Percentiles rank a stretch among this genome's conserved stretches.
phyloP scores from a whole-genome alignment of 1,140 invertebrate species.

The Gonioctena quinquepunctata region DNA sequence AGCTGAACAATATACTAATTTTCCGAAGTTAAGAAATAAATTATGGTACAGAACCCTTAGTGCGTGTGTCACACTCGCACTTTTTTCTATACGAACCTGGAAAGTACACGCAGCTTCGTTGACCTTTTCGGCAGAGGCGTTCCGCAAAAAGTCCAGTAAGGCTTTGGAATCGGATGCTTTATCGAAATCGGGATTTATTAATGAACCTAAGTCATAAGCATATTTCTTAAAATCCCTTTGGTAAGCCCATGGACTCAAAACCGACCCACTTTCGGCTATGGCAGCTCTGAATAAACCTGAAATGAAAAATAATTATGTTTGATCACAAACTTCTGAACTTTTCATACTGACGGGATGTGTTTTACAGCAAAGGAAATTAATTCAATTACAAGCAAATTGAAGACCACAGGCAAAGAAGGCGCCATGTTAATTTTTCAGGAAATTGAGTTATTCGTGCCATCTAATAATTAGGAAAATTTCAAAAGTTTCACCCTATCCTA shows the following conservation, averaged over 20 bases:
- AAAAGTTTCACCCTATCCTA: too few species aligned
- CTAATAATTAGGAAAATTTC: too few species aligned
- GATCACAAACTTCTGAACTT: too few species aligned
- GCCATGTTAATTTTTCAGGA: too few species aligned
- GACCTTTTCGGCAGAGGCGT: constrained; percentile 12
- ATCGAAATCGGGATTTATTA: constrained; percentile 14
- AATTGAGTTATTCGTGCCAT: too few species aligned
- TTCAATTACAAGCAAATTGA: too few species aligned
- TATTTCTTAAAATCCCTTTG: constrained; percentile 3
- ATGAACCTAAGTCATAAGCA: constrained; percentile 11
- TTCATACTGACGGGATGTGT: too few species aligned
- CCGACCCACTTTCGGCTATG: constrained; percentile 24
- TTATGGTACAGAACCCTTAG: neutral
- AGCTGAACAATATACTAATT: neutral
- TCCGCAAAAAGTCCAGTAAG: constrained; percentile 13
- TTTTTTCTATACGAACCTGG: neutral
- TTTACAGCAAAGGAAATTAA: too few species aligned
- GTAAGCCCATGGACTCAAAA: constrained; percentile 18
- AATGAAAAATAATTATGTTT: neutral
- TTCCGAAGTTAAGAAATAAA: neutral
- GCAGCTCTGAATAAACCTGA: constrained; percentile 27
- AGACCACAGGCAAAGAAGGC: too few species aligned
- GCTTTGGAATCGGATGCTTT: constrained; percentile 8
- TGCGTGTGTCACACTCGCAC: too few species aligned
- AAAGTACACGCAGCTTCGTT: constrained; percentile 8